Evolutionary conservation across 2,888 invertebrate species (phyloP).

Genomic region (Lasioglossum zephyrum): DNA sequence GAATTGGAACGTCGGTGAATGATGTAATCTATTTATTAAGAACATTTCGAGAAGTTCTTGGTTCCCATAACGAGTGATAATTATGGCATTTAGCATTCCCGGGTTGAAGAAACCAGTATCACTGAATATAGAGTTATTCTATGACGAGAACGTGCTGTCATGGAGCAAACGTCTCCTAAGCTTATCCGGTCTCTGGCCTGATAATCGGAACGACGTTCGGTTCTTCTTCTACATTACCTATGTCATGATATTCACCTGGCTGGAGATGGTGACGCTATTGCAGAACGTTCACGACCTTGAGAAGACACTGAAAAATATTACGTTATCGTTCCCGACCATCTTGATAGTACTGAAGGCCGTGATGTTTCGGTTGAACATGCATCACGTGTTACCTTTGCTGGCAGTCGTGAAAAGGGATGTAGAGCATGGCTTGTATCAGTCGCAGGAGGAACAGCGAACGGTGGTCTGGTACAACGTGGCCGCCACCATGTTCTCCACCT

Average conservation of each 20-base stretch:
- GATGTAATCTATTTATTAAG: neutral
- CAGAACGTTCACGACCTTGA: conserved; percentile 63
- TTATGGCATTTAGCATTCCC: neutral
- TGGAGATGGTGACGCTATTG: conserved; percentile 59
- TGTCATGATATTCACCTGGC: conserved; percentile 51
- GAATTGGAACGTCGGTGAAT: neutral
- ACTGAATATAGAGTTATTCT: conserved; percentile 39
- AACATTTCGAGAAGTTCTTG: neutral
- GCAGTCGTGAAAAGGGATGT: conserved; percentile 53
- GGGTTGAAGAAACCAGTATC: conserved; percentile 37
- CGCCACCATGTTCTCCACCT: conserved; percentile 61
- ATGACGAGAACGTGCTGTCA: conserved; percentile 58
- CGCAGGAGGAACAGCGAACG: conserved; percentile 42
- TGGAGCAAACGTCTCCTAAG: conserved; percentile 61
- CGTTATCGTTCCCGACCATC: conserved; percentile 59
- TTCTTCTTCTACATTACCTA: conserved; percentile 61
- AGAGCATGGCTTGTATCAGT: conserved; percentile 48
- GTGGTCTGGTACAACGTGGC: conserved; percentile 60
- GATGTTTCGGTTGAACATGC: conserved; percentile 67
- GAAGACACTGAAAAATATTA: conserved; percentile 59
- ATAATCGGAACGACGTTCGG: conserved; percentile 49
- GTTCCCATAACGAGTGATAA: neutral
- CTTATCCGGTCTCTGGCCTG: conserved; percentile 63
- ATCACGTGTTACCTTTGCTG: conserved; percentile 52
- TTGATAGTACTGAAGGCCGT: conserved; percentile 63